These are phyloP conservation scores for Pogoniulus pusillus DNA, from an alignment of 2,797 vertebrate genomes.

Conservation along the genomic window DNA sequence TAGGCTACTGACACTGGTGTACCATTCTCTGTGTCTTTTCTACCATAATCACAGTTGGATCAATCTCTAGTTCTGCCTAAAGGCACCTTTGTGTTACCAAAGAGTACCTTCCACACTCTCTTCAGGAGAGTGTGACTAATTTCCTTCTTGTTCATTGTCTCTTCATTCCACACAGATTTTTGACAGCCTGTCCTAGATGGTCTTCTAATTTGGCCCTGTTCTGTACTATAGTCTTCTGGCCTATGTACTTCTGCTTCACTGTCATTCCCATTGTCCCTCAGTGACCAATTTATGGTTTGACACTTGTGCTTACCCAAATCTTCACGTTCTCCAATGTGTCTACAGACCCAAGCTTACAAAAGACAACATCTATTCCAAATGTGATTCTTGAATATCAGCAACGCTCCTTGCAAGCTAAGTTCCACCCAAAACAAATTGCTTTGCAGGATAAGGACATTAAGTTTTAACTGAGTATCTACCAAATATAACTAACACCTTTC, in stretches of 20 bases:
- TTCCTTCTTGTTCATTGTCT: neutral
- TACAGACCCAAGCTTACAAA: neutral
- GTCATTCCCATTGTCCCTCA: neutral
- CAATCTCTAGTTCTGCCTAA: neutral
- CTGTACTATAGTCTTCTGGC: neutral
- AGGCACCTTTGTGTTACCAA: neutral
- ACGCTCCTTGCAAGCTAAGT: neutral
- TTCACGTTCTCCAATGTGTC: neutral
- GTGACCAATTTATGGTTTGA: neutral
- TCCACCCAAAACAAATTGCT: neutral
- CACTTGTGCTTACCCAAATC: neutral
- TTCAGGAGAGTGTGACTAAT: neutral
- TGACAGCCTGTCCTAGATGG: neutral
- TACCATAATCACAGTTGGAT: neutral
- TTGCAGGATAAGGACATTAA: conserved; percentile 1
- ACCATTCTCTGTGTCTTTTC: neutral
- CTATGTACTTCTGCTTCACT: neutral
- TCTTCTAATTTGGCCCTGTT: conserved; percentile 2
- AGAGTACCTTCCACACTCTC: neutral
- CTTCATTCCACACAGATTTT: neutral
- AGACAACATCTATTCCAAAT: neutral
- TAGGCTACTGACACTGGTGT: neutral
- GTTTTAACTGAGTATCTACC: conserved; percentile 52
- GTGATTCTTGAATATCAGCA: neutral
- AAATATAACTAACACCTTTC: conserved; percentile 48